Evolutionary conservation across 2,888 invertebrate genomes (phyloP), one percentile per base, ranked within the genome.

Genomic region (Fragum fragum): DNA sequence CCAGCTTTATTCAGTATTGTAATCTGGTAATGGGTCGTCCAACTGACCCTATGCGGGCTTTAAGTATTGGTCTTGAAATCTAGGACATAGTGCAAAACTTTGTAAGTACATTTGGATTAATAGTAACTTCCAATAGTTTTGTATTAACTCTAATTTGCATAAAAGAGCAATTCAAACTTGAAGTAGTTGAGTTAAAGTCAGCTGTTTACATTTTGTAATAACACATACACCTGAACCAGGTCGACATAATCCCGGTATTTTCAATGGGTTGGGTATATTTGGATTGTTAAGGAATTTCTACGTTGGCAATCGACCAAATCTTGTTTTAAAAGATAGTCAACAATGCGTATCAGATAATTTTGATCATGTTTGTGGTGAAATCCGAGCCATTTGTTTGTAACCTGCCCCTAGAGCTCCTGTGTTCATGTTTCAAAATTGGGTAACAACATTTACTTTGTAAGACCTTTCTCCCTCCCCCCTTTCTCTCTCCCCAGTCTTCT

Each of bases 261-360:
- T 61, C 61, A 61, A 61, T 61, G 61, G 61, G 32, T 21, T 47
- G 32, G 42, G 39, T 42, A 66, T 36, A 66, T 66, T 66, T 66
- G 28, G 66, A 66, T 42, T 47, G 47, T 47, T 47, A 61, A 73
- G 74, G 73, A 81, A 81, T 81, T 81, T 79, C 57, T 47, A 73
- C 53, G 59, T 68, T 81, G 77, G 77, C 78, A 26, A 16, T 52
- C 42, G 63, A 63, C 71, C 73, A 70, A 77, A 70, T 39, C 55
- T 59, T 66, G 61, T 78, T 61, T 32, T 73, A 68, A 73, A 76
- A 69, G 63, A 63, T 23, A 59, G 61, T 61, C 70, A 73, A 63
- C 71, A 71, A 74, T 70, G 70, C 66, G 63, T 81, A 72, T 76
- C 42, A 53, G 57, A 72, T 76, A 81, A 52, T 81, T 59, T 73